A percentile compares a stretch with the other conserved stretches of the same genome.
Conservation (phyloP, 2,888 invertebrate species). For the Tipula lateralis region DNA sequence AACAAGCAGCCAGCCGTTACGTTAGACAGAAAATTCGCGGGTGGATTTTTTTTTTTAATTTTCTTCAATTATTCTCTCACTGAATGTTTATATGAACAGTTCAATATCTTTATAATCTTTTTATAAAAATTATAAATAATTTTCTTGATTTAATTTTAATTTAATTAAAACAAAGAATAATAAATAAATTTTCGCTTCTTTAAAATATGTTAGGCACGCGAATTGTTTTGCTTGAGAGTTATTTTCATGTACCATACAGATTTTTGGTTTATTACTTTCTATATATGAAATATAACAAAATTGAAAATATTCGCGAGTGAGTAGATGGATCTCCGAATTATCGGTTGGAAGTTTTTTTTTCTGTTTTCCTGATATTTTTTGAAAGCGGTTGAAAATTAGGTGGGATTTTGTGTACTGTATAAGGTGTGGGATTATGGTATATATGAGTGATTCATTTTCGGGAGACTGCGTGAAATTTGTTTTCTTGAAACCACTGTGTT, state of each 20-base stretch:
- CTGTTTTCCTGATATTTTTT: not conserved
- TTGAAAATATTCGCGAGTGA: not conserved
- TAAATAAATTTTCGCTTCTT: not conserved
- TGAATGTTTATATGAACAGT: not conserved
- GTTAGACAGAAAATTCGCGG: not conserved
- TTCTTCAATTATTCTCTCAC: not conserved
- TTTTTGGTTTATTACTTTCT: not conserved
- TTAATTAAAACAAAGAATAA: conserved; percentile 11
- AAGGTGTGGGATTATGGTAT: not conserved
- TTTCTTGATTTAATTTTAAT: not conserved
- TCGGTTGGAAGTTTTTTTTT: not conserved
- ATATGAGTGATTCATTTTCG: not conserved
- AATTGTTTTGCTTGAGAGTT: not conserved
- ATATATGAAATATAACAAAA: not conserved
- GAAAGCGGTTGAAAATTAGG: not conserved
- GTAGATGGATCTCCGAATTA: not conserved
- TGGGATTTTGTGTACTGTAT: not conserved
- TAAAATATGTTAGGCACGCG: not conserved
- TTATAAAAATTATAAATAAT: not conserved
- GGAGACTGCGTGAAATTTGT: not conserved
- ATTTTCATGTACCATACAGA: not conserved
- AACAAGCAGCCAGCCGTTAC: not conserved
- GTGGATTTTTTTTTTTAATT: not conserved
- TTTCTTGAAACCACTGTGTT: not conserved
- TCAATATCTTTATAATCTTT: not conserved